phyloP scores from a whole-genome alignment of 2,888 invertebrate genomes.

The Epiblema foenella region DNA sequence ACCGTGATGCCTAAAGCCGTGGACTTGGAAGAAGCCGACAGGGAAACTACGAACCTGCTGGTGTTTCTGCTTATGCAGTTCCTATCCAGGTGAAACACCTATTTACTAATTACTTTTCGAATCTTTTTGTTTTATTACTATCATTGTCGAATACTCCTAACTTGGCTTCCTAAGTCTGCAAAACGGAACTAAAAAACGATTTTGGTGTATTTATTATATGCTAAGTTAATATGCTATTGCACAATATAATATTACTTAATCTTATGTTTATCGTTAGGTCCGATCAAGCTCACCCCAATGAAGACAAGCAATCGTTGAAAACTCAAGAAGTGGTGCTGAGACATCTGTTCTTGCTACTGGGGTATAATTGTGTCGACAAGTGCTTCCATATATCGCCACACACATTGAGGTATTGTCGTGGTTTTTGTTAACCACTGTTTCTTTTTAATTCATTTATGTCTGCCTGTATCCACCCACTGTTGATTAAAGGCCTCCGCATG shows the following conservation, averaged over 20 bases:
- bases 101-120: not conserved
- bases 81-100: conserved; percentile 88
- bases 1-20: conserved; percentile 93
- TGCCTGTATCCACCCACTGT: no score
- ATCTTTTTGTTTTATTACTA: not conserved
- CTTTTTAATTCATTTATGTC: no score
- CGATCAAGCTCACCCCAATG: conserved; percentile 91
- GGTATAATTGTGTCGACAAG: conserved; percentile 96
- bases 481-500: no score
- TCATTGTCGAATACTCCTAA: not conserved
- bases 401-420: conserved; percentile 87
- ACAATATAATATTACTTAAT: not conserved
- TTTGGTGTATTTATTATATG: no score
- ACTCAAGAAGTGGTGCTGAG: conserved; percentile 94
- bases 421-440: not conserved
- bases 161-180: not conserved
- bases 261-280: conserved; percentile 56
- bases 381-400: conserved; percentile 96
- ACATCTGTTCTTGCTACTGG: conserved; percentile 96
- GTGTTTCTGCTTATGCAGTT: conserved; percentile 99
- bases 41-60: conserved; percentile 97
- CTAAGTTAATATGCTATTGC: conserved; percentile 56
- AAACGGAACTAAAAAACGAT: no score
- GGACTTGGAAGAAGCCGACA: conserved; percentile 97
- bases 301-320: conserved; percentile 92